Percentiles rank a stretch among this genome's conserved stretches.
These are phyloP conservation scores for Geophilus truncorum DNA, from an alignment of 2,888 invertebrate genomes.

Conservation along the genomic window DNA sequence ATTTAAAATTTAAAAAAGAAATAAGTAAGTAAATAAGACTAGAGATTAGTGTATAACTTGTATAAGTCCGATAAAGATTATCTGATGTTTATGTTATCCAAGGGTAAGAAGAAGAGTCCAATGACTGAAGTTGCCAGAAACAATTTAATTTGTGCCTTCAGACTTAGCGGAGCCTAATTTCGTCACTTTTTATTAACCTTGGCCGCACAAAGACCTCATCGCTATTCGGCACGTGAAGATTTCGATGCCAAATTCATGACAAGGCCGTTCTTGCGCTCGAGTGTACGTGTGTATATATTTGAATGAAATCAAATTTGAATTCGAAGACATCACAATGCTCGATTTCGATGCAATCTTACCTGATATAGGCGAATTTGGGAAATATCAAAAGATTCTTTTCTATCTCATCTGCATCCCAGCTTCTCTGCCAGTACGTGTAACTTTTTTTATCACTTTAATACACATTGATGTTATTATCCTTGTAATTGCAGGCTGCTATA, in stretches of 20 bases:
- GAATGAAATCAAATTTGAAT: not conserved
- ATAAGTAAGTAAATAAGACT: not conserved
- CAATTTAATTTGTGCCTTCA: not conserved
- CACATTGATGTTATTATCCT: not conserved
- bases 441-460: not conserved
- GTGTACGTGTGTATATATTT: not conserved
- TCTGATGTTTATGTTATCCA: not conserved
- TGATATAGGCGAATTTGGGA: constrained; percentile 82
- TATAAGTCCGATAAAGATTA: not conserved
- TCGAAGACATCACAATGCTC: not conserved
- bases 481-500: constrained; percentile 63
- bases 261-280: not conserved
- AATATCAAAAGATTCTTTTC: constrained; percentile 75
- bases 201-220: constrained; percentile 15
- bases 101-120: not conserved
- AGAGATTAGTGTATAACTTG: not conserved
- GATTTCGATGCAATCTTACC: constrained; percentile 54
- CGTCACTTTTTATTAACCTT: constrained; percentile 13
- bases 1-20: not conserved
- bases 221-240: not conserved
- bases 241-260: not conserved
- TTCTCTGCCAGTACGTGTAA: constrained; percentile 60
- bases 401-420: constrained; percentile 85
- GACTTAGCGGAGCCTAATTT: constrained; percentile 9
- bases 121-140: not conserved